Conservation (phyloP, 2,113 vertebrate species). For the Pardalotus punctatus region DNA sequence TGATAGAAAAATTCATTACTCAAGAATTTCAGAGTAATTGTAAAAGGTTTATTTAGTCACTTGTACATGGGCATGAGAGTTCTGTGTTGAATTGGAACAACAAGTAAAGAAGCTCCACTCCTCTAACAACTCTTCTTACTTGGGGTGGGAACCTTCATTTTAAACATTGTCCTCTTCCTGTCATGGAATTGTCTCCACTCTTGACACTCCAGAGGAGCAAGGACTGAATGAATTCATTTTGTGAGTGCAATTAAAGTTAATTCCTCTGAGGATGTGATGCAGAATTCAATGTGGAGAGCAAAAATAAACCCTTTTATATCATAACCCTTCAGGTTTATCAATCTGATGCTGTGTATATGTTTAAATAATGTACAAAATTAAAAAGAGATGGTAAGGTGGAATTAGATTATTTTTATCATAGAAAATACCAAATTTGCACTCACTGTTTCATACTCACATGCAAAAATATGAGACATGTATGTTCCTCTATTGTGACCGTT, state of each 20-base stretch:
- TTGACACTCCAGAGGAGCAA: background rate
- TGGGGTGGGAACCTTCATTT: rapidly evolving
- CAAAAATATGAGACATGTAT: background rate
- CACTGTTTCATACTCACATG: background rate
- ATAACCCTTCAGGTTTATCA: background rate
- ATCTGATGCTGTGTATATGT: rapidly evolving
- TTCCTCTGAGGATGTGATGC: background rate
- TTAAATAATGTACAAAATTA: background rate
- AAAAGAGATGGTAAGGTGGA: background rate
- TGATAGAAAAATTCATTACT: background rate
- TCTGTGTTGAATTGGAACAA: background rate
- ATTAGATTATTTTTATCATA: background rate
- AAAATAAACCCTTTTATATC: background rate
- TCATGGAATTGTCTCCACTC: background rate
- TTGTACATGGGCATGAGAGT: background rate
- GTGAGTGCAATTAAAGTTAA: background rate
- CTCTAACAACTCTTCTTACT: background rate
- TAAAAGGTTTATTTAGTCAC: background rate
- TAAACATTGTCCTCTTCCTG: background rate
- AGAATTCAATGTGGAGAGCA: background rate
- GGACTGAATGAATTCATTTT: background rate
- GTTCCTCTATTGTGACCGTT: background rate
- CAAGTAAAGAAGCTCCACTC: background rate
- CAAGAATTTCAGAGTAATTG: background rate
- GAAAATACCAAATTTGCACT: background rate